Conservation (phyloP, 53 echinoderm and acorn worm species). For the Antedon mediterranea region DNA sequence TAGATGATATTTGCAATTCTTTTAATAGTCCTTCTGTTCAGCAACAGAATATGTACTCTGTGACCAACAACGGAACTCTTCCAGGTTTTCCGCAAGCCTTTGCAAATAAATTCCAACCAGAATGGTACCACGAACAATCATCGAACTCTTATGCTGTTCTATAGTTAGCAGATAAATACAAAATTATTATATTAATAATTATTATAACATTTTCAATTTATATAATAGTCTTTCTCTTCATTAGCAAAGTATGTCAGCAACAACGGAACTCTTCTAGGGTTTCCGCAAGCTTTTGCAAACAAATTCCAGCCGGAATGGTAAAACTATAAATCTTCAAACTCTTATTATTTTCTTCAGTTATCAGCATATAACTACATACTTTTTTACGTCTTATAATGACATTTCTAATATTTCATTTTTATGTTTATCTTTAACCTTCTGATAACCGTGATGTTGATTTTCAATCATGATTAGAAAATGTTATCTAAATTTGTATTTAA, state of each 20-base stretch:
- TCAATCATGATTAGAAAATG: no score
- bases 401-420: no score
- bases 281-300: slow-evolving; percentile 17
- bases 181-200: neutral
- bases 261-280: slow-evolving; percentile 10
- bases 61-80: neutral
- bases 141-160: neutral
- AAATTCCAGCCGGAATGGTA: neutral
- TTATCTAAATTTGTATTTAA: no score
- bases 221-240: no score
- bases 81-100: slow-evolving; percentile 27
- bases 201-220: no score
- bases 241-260: neutral
- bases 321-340: no score
- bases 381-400: neutral
- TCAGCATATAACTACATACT: neutral
- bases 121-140: no score
- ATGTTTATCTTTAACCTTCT: no score
- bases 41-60: neutral
- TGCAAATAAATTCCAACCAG: neutral
- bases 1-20: neutral
- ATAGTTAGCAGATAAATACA: neutral
- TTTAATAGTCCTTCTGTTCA: neutral
- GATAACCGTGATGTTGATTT: no score
- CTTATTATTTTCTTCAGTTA: neutral